These are phyloP conservation scores for Motacilla tschutschensis DNA, from an alignment of 2,113 vertebrate species.

Conservation along the genomic window DNA sequence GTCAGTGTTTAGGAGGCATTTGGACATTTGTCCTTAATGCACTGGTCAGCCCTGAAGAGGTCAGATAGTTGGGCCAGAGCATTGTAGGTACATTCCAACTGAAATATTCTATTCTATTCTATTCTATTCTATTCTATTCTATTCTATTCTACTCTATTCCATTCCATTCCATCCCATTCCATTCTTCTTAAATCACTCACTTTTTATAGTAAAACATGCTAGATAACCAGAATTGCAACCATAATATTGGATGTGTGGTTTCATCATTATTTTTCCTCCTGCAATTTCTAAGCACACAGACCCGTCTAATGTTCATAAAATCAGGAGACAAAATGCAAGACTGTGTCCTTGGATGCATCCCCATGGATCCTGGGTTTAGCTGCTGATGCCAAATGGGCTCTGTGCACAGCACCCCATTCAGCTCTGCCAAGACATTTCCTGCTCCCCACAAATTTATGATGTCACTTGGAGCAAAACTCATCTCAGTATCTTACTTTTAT, in stretches of 20 bases:
- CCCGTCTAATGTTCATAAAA: not conserved
- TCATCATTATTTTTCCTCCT: not conserved
- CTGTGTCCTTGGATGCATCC: not conserved
- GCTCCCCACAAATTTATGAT: constrained; percentile 8
- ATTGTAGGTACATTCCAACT: not conserved
- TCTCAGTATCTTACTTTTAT: constrained; percentile 17
- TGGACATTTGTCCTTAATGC: not conserved
- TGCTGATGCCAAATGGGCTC: not conserved
- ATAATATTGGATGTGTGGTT: not conserved
- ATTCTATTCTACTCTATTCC: not conserved
- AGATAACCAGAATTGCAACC: not conserved
- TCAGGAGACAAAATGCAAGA: not conserved
- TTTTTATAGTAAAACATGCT: not conserved
- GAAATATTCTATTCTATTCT: not conserved
- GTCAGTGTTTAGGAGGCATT: not conserved
- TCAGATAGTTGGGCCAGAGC: not conserved
- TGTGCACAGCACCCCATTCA: not conserved
- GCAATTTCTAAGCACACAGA: not conserved
- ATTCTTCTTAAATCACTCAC: not conserved
- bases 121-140: not conserved
- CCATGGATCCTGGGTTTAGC: not conserved
- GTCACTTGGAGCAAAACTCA: constrained; percentile 21
- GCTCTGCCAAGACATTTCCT: not conserved
- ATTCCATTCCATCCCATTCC: not conserved
- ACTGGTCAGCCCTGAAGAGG: not conserved